These are phyloP conservation scores for Solea solea DNA, from an alignment of 2,113 vertebrate species.

Conservation along the genomic window DNA sequence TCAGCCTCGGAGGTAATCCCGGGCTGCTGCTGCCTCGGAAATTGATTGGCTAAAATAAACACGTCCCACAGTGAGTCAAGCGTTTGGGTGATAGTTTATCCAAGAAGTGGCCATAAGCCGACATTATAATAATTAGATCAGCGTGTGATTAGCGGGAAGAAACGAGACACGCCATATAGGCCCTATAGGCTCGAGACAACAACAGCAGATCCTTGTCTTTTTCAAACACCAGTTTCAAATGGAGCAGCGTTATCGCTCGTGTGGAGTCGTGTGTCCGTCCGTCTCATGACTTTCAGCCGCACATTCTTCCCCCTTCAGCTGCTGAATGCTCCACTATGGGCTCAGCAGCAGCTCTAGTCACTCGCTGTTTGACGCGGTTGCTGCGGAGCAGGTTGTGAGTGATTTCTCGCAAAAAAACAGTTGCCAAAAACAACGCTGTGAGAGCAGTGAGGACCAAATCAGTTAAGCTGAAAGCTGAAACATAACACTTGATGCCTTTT, in stretches of 20 bases:
- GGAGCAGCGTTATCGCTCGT: neutral
- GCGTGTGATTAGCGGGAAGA: slow-evolving; percentile 56
- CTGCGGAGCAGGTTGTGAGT: no score
- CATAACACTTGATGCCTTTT: no score
- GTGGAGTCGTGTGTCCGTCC: neutral
- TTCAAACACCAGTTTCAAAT: slow-evolving; percentile 10
- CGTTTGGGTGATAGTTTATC: slow-evolving; percentile 55
- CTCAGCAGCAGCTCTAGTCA: neutral
- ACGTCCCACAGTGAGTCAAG: slow-evolving; percentile 39
- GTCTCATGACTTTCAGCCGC: neutral
- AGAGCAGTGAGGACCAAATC: no score
- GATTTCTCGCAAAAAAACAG: no score
- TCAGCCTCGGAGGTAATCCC: slow-evolving; percentile 65
- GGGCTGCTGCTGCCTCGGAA: slow-evolving; percentile 66
- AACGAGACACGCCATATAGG: slow-evolving; percentile 42
- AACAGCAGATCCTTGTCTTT: slow-evolving; percentile 41
- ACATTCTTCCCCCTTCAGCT: neutral
- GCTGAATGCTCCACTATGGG: neutral
- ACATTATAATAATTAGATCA: slow-evolving; percentile 68
- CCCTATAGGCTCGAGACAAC: slow-evolving; percentile 27
- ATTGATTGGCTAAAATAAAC: slow-evolving; percentile 76
- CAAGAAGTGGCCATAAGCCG: slow-evolving; percentile 49
- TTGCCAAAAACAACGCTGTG: no score
- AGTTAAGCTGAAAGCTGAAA: no score
- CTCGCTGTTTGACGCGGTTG: no score